Percentiles rank a stretch among this genome's conserved stretches.
phyloP scores from a whole-genome alignment of 2,113 vertebrate genomes.

The Nannobrachium achirus region DNA sequence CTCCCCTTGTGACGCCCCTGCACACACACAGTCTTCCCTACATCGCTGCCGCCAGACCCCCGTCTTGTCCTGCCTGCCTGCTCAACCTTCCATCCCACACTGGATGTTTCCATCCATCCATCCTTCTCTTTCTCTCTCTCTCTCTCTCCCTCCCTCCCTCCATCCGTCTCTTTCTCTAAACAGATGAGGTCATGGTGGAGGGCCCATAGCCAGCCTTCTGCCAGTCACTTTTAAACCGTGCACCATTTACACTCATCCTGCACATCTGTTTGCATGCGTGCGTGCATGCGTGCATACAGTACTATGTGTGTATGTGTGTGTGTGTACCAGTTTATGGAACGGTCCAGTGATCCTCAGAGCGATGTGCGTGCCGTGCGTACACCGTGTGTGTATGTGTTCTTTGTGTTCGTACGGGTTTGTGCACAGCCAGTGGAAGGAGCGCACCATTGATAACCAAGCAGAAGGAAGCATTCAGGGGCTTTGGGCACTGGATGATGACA shows the following conservation, averaged over 20 bases:
- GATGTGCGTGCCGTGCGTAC: not conserved
- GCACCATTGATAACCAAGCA: too few species aligned
- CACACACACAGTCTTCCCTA: slow-evolving; percentile 11
- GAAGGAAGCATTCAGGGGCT: too few species aligned
- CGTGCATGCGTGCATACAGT: slow-evolving; percentile 16
- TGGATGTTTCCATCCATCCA: not conserved
- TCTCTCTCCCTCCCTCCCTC: slow-evolving; percentile 35
- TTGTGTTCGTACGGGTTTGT: too few species aligned
- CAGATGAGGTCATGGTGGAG: slow-evolving; percentile 84
- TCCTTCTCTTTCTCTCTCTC: not conserved
- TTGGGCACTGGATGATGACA: too few species aligned
- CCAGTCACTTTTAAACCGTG: slow-evolving; percentile 61
- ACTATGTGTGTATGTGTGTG: slow-evolving; percentile 21
- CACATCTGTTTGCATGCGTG: slow-evolving; percentile 56
- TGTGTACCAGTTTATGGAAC: not conserved
- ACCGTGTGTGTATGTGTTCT: not conserved
- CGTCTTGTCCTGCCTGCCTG: slow-evolving; percentile 54
- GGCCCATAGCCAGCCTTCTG: slow-evolving; percentile 64
- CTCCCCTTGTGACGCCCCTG: too few species aligned
- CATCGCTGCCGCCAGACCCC: slow-evolving; percentile 64
- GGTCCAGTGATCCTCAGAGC: too few species aligned
- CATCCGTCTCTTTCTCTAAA: slow-evolving; percentile 79
- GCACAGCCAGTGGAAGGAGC: too few species aligned
- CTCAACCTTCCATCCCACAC: slow-evolving; percentile 45
- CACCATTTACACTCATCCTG: slow-evolving; percentile 73